Evolutionary conservation across 1,140 invertebrate species (phyloP).

Genomic region (Meloidogyne floridensis): DNA sequence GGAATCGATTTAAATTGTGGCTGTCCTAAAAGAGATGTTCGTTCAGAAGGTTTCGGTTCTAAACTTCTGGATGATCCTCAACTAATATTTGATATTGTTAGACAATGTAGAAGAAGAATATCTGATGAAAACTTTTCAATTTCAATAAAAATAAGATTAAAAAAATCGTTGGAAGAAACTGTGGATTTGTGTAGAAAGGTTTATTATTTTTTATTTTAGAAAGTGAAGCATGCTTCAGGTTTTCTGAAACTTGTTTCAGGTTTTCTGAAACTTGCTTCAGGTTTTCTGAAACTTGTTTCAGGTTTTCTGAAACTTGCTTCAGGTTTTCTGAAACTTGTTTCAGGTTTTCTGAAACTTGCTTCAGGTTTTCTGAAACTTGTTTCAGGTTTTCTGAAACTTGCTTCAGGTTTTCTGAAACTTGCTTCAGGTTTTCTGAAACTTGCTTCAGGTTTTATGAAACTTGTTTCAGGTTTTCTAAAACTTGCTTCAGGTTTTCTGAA

Average conservation of each 20-base stretch:
- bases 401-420: not conserved
- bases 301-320: not conserved
- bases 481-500: not conserved
- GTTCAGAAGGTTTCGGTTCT: conserved; percentile 85
- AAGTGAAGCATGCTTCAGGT: no score
- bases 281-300: not conserved
- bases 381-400: not conserved
- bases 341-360: not conserved
- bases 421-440: not conserved
- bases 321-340: not conserved
- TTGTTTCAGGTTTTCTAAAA: not conserved
- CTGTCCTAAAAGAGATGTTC: conserved; percentile 85
- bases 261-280: not conserved
- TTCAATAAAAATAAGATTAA: conserved; percentile 87
- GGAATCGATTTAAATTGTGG: conserved; percentile 95
- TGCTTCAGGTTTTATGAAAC: not conserved
- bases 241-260: not conserved
- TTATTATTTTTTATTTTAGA: not conserved
- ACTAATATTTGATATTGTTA: conserved; percentile 79
- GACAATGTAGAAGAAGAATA: conserved; percentile 76
- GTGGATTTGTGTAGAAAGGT: conserved; percentile 76
- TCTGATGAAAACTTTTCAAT: conserved; percentile 77
- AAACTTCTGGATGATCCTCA: conserved; percentile 82
- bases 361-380: not conserved
- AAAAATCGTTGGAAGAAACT: conserved; percentile 69